Evolutionary conservation across 2,888 invertebrate genomes (phyloP), one percentile per base, ranked within the genome.

Genomic region (Eristalis pertinax): DNA sequence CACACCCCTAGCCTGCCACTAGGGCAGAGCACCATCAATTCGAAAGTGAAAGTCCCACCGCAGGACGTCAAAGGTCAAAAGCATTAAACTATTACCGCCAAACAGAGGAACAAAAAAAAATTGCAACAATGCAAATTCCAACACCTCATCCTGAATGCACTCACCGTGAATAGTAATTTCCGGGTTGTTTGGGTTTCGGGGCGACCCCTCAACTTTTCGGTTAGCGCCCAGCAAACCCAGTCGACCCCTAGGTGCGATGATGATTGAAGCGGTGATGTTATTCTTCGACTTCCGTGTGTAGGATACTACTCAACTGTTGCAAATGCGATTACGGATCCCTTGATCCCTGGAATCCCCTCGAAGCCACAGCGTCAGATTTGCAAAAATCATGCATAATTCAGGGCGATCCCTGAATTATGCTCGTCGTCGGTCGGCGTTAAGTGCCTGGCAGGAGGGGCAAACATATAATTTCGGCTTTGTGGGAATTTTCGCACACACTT

Each of bases 41-140:
- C 15, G 24, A 87, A 83, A 84, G 76, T 76, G 76, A 83, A 87
- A 87, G 79, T 43, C 58, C 24, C 73, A 50, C 80, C 75, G 50
- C 80, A 76, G 68, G 35, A 80, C 67, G 69, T 64, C 38, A 83
- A 87, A 87, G 79, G 79, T 84, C 83, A 80, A 87, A 87, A 58
- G 70, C 79, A 79, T 82, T 72, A 82, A 86, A 76, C 83, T 79
- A 87, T 84, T 79, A 76, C 79, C 73, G 19, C 5, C 64, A 72
- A 64, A 74, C n/a, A 72, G 72, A 32, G 15, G 24, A 10, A 11
- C 41, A 29, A 22, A 70, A 70, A 67, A 64, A 81, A 87, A 83
- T 76, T 83, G 83, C 87, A 87, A 83, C 87, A 83, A 83, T 87
- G 83, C 83, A 87, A 86, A 86, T 86, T 50, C 62, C 78, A 78